A percentile compares a stretch with the other conserved stretches of the same genome.
phyloP scores from a whole-genome alignment of 2,888 invertebrate species.

The Suillia variegata region DNA sequence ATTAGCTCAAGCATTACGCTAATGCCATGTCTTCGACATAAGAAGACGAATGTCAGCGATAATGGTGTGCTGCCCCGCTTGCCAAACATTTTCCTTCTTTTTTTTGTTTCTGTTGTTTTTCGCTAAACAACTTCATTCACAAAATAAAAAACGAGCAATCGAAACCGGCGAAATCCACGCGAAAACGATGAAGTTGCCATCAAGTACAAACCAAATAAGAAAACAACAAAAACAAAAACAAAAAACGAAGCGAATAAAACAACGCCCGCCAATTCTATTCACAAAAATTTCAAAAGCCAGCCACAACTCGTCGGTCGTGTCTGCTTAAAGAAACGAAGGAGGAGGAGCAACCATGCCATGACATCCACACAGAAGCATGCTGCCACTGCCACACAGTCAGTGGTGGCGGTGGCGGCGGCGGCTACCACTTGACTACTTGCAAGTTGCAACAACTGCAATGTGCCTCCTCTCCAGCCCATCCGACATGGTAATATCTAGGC shows the following conservation, averaged over 20 bases:
- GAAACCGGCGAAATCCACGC: constrained; percentile 21
- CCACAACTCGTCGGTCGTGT: not conserved
- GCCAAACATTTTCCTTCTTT: constrained; percentile 22
- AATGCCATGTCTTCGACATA: constrained; percentile 6
- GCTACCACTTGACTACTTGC: constrained; percentile 22
- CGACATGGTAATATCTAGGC: constrained; percentile 30
- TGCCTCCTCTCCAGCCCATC: no score
- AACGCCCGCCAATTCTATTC: constrained; percentile 19
- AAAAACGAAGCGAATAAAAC: constrained; percentile 19
- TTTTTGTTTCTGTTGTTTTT: not conserved
- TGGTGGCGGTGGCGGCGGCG: no score
- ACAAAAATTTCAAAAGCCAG: not conserved
- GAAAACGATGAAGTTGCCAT: not conserved
- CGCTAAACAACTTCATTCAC: constrained; percentile 52
- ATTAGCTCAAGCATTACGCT: constrained; percentile 21
- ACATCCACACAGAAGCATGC: not conserved
- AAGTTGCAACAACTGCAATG: not conserved
- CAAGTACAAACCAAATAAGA: constrained; percentile 2
- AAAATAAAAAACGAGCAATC: no score
- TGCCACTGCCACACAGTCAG: constrained; percentile 18
- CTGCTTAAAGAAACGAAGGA: not conserved
- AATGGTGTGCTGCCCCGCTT: constrained; percentile 42
- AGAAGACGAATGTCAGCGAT: constrained; percentile 43
- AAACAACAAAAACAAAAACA: constrained; percentile 9
- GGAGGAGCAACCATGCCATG: no score